Base-by-base conservation (phyloP, 2,888 invertebrate genomes). In the Pasiphila rectangulata region DNA sequence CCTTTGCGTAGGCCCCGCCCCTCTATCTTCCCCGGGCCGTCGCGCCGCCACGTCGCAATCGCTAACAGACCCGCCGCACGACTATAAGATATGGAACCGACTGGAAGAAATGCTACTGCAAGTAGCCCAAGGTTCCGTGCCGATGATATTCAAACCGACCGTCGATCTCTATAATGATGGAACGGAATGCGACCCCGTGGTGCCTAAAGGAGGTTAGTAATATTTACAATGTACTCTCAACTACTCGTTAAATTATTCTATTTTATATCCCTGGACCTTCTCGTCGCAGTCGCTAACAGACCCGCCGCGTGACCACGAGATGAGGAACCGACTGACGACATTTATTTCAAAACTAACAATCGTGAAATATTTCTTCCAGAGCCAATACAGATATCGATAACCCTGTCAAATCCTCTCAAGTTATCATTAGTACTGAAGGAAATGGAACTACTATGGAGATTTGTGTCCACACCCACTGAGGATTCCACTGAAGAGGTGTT, bases 101-200 rank as follows among this genome's bases (percentile, higher is more conserved):
- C 87, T 96, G 20, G 96, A 96, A 73, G 94, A 96, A 79, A 92
- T 94, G 83, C 73, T 95, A 15, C 86, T 95, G 3, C 91, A 93
- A 51, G 93, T 93, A 51, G 93, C 92, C 2, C 91, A 91, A 46
- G 93, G 93, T 36, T 86, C 91, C 1, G 86, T 92, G 13, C 93
- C 94, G 3, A 91, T 94, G 87, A 91, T 94, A 54, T 96, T 96
- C 75, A 94, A 94, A 67, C 96, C 96, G 0, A 92, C 93, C 1
- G 84, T 94, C 17, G 93, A 94, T 55, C 84, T 96, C 40, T 94
- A 94, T 69, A 93, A 92, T 0, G 90, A 90, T 55, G 88, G 88
- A 45, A 92, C 92, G 45, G 92, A 94, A 53, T 92, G 84, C 36
- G 91, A 91, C 64, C 94, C 96, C 1, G 82, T 93, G 13, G 93